Percentiles rank a stretch among this genome's conserved stretches.
Conservation (phyloP, 23 tunicate species). For the Trididemnum miniatum region DNA sequence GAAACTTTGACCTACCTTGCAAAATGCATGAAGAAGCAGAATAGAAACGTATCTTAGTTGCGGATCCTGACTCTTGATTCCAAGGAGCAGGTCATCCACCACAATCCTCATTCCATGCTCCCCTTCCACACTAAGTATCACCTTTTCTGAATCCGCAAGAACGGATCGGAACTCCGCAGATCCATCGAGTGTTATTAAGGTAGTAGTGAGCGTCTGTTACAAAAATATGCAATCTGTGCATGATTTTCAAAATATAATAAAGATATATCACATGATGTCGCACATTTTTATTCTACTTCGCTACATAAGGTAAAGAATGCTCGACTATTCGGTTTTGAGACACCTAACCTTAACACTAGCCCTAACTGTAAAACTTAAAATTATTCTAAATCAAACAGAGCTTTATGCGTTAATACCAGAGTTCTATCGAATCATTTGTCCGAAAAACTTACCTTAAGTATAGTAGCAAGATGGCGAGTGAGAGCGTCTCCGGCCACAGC, state of each 20-base stretch:
- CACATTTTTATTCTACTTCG: no score
- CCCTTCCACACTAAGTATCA: slow-evolving; percentile 73
- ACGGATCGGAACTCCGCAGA: slow-evolving; percentile 29
- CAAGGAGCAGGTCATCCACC: slow-evolving; percentile 65
- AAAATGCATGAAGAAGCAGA: slow-evolving; percentile 49
- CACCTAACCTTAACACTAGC: background rate
- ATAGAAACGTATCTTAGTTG: slow-evolving; percentile 50
- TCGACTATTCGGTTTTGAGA: background rate
- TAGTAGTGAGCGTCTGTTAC: slow-evolving; percentile 23
- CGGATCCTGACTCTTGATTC: slow-evolving; percentile 50
- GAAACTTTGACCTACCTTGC: slow-evolving; percentile 77
- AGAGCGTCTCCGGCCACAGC: slow-evolving; percentile 93
- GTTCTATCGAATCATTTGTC: no score
- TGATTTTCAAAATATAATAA: no score
- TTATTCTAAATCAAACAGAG: no score
- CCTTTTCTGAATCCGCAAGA: slow-evolving; percentile 41
- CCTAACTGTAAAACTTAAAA: background rate
- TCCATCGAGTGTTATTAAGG: slow-evolving; percentile 14
- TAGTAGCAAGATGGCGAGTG: slow-evolving; percentile 58
- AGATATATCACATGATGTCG: no score
- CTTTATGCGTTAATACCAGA: no score
- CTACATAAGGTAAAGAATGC: no score
- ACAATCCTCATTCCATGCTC: slow-evolving; percentile 90
- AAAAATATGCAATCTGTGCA: no score
- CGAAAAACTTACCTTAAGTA: slow-evolving; percentile 84